Evolutionary conservation across 1,140 invertebrate genomes (phyloP).

Genomic region (Panonychus citri): DNA sequence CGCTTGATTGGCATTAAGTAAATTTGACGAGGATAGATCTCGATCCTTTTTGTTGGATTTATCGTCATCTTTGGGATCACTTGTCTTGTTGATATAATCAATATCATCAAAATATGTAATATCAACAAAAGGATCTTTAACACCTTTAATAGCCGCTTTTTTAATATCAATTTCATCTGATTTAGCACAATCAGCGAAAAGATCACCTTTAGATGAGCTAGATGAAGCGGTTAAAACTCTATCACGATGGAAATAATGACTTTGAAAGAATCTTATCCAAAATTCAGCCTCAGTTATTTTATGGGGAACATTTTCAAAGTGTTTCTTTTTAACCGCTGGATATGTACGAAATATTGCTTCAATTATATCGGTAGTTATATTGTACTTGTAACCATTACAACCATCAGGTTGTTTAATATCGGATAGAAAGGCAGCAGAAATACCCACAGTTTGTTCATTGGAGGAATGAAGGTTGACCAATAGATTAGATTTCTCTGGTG

Average conservation of each 20-base stretch:
- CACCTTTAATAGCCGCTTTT: constrained; percentile 47
- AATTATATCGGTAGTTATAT: constrained; percentile 87
- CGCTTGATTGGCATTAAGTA: constrained; percentile 43
- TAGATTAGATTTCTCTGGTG: not conserved
- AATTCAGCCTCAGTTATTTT: constrained; percentile 89
- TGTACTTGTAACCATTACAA: constrained; percentile 88
- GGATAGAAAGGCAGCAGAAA: constrained; percentile 26
- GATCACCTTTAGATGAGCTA: constrained; percentile 39
- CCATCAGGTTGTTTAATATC: constrained; percentile 94
- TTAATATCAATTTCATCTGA: constrained; percentile 68
- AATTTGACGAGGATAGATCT: not conserved
- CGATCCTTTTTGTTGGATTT: not conserved
- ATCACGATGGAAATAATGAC: constrained; percentile 97
- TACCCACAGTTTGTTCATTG: constrained; percentile 16
- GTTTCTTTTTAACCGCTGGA: constrained; percentile 90
- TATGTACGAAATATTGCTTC: constrained; percentile 97
- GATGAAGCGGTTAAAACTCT: constrained; percentile 51
- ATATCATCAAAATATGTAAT: constrained; percentile 48
- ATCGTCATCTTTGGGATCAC: not conserved
- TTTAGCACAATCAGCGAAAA: constrained; percentile 91
- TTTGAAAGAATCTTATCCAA: constrained; percentile 99
- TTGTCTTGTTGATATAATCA: not conserved
- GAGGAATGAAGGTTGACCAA: not conserved
- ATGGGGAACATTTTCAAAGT: constrained; percentile 80
- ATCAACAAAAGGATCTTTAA: constrained; percentile 55